phyloP scores from a whole-genome alignment of 2,888 invertebrate species.

The Meiosimyza decipiens region DNA sequence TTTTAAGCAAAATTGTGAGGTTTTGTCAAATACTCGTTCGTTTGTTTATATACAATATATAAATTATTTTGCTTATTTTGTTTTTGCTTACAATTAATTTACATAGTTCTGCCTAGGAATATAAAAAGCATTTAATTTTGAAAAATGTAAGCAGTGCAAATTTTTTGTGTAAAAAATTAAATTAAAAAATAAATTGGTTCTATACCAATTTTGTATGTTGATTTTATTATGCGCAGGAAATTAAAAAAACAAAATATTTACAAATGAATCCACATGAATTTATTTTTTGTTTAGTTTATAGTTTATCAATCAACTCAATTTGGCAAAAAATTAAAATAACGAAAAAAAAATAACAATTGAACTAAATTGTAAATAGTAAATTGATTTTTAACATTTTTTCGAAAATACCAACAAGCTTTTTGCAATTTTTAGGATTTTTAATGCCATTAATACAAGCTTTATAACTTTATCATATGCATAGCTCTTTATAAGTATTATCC shows the following conservation, averaged over 20 bases:
- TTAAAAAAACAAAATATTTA: slow-evolving; percentile 13
- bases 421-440: background rate
- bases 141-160: slow-evolving; percentile 63
- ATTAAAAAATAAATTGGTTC: slow-evolving; percentile 1
- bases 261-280: slow-evolving; percentile 27
- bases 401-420: background rate
- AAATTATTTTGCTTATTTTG: slow-evolving; percentile 28
- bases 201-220: slow-evolving; percentile 1
- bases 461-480: slow-evolving; percentile 14
- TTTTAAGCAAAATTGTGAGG: slow-evolving; percentile 12
- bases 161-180: slow-evolving; percentile 52
- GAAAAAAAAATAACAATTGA: slow-evolving; percentile 1
- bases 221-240: slow-evolving; percentile 4
- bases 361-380: slow-evolving; percentile 45
- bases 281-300: slow-evolving; percentile 55
- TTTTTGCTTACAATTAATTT: slow-evolving; percentile 29
- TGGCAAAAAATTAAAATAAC: background rate
- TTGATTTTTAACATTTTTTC: slow-evolving; percentile 62
- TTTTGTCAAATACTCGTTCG: slow-evolving; percentile 13
- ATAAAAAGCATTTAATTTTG: slow-evolving; percentile 31
- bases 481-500: background rate
- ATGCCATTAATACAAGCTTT: background rate
- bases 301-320: slow-evolving; percentile 32
- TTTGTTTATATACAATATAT: slow-evolving; percentile 31
- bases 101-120: slow-evolving; percentile 36